A percentile compares a stretch with the other conserved stretches of the same genome.
Conservation (phyloP, 2,113 vertebrate genomes). For the Oophaga pumilio region DNA sequence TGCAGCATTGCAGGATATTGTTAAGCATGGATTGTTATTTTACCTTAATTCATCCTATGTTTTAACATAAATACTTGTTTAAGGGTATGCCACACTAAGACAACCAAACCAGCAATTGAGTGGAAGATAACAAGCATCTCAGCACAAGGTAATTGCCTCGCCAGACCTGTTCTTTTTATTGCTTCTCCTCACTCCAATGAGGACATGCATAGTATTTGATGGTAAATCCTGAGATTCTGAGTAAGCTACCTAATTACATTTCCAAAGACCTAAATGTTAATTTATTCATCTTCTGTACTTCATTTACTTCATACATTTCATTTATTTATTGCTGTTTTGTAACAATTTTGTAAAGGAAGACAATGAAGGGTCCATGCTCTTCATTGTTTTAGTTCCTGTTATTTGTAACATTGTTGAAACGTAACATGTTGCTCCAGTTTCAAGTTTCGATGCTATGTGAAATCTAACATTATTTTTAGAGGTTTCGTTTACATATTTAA, state of each 20-base stretch:
- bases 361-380: background rate
- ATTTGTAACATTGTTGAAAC: background rate
- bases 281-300: background rate
- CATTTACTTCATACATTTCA: background rate
- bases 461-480: no score
- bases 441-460: no score
- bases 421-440: no score
- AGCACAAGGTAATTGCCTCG: conserved; percentile 49
- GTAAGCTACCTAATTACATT: background rate
- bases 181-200: conserved; percentile 49
- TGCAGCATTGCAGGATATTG: background rate
- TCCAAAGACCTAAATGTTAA: background rate
- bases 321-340: background rate
- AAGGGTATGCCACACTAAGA: no score
- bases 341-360: background rate
- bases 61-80: conserved; percentile 23
- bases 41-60: background rate
- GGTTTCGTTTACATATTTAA: no score
- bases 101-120: conserved; percentile 36
- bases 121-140: conserved; percentile 51
- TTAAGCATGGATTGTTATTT: background rate
- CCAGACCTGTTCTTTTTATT: conserved; percentile 44
- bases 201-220: conserved; percentile 43
- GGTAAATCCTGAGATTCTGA: conserved; percentile 30
- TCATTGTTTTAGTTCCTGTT: background rate